Evolutionary conservation across 2,113 vertebrate genomes (phyloP), one percentile per base, ranked within the genome.

Genomic region (Chrysemys picta): DNA sequence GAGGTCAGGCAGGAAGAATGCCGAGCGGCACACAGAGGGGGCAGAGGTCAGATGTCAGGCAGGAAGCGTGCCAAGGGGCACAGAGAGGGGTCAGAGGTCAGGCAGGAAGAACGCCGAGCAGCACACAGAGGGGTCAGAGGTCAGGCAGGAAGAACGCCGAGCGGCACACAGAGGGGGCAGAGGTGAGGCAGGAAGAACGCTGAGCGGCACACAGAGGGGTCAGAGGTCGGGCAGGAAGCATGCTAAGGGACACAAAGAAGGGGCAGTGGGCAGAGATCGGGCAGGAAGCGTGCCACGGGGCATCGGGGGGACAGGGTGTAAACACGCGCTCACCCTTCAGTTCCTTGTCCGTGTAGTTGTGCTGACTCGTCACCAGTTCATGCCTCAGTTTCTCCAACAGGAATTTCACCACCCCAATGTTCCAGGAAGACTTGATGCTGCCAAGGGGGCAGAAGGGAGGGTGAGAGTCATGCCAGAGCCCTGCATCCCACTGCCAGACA

Each of bases 351-450:
- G 97, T 98, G 35, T 98, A 98, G 84, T 96, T 97, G 62, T 98
- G 97, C 53, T 95, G 96, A 89, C 97, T 98, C 81, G 90, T 95
- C 49, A 97, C 94, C 89, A 98, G 94, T 45, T 98, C 98, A 57
- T 98, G 97, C 89, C 97, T 98, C 38, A 98, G 97, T 92, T 98
- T 98, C 72, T 98, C 98, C 93, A 98, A 93, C 97, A 98, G 97
- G 91, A 98, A 98, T 84, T 97, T 98, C 92, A 98, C 97, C 52
- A 98, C 98, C 2, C 97, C 97, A 83, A 98, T 98, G 96, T 98
- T 98, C 98, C 98, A 98, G 31, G 98, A 97, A 19, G 98, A 98
- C 84, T 98, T 98, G 91, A 98, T 98, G 90, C 98, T 98, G 93
- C 76, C 90, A 87, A 24, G 42, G 38, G n/a, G 78, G 22, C 49